A percentile compares a stretch with the other conserved stretches of the same genome.
These are phyloP conservation scores for Tyto alba DNA, from an alignment of 2,113 vertebrate species.

Conservation along the genomic window DNA sequence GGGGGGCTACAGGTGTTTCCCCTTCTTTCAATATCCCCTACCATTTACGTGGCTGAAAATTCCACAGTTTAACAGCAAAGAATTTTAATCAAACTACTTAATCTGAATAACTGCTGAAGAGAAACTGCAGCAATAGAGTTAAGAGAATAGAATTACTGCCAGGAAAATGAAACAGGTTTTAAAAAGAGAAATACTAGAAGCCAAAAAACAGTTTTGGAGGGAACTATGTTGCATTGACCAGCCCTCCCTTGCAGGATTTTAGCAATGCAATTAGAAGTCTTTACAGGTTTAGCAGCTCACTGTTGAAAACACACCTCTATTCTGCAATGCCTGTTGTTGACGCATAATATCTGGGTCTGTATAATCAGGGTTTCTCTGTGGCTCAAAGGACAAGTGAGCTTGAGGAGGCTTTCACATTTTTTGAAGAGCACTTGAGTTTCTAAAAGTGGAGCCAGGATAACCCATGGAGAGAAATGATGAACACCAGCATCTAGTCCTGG, in stretches of 20 bases:
- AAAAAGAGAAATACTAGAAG: background rate
- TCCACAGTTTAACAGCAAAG: background rate
- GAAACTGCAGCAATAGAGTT: background rate
- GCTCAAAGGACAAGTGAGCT: slow-evolving; percentile 24
- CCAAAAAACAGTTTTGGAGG: background rate
- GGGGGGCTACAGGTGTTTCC: background rate
- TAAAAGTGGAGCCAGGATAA: slow-evolving; percentile 15
- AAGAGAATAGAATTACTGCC: background rate
- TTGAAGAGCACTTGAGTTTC: background rate
- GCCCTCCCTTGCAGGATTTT: background rate
- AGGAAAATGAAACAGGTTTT: slow-evolving; percentile 6
- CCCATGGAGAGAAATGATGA: background rate
- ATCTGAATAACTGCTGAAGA: background rate
- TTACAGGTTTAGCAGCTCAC: background rate
- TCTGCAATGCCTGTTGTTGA: slow-evolving; percentile 10
- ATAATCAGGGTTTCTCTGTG: slow-evolving; percentile 48
- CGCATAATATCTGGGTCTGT: slow-evolving; percentile 7
- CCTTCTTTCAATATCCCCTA: background rate
- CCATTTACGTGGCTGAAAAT: background rate
- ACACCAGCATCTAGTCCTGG: background rate
- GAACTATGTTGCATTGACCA: background rate
- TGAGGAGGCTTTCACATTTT: slow-evolving; percentile 9
- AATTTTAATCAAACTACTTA: slow-evolving; percentile 20
- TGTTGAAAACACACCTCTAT: slow-evolving; percentile 10
- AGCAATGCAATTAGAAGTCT: slow-evolving; percentile 11